A percentile compares a stretch with the other conserved stretches of the same genome.
Evolutionary conservation across 2,113 vertebrate genomes (phyloP).

Genomic region (Vulpes ferrilata): DNA sequence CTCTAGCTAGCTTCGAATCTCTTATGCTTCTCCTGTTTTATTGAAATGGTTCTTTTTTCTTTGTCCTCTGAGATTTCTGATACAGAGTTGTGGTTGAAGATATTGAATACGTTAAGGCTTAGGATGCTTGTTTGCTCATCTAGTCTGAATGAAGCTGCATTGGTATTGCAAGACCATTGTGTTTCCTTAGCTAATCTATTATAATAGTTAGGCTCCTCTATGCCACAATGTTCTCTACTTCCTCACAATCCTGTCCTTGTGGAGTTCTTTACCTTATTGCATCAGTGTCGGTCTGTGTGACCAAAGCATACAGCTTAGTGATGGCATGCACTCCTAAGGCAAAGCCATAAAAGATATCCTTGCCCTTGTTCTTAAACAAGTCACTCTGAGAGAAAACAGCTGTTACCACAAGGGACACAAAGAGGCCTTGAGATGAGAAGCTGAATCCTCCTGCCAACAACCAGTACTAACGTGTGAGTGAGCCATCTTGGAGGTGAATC

Average conservation of each 20-base stretch:
- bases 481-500: background rate
- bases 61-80: background rate
- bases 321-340: accelerated
- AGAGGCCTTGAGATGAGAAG: background rate
- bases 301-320: accelerated
- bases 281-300: background rate
- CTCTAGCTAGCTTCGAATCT: background rate
- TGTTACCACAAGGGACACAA: too few relatives aligned
- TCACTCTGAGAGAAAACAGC: background rate
- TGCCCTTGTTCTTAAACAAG: background rate
- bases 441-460: background rate
- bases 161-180: background rate
- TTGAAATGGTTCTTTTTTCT: background rate
- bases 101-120: background rate
- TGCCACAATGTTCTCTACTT: accelerated
- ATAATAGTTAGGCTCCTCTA: background rate
- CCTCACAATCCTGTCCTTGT: too few relatives aligned
- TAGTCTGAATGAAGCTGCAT: background rate
- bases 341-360: background rate
- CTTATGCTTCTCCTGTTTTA: background rate
- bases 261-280: background rate
- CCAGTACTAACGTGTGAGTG: background rate
- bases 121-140: background rate
- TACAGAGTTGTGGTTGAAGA: background rate
- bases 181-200: background rate